Evolutionary conservation across 2,113 vertebrate genomes (phyloP).

Genomic region (Globicephala melas): DNA sequence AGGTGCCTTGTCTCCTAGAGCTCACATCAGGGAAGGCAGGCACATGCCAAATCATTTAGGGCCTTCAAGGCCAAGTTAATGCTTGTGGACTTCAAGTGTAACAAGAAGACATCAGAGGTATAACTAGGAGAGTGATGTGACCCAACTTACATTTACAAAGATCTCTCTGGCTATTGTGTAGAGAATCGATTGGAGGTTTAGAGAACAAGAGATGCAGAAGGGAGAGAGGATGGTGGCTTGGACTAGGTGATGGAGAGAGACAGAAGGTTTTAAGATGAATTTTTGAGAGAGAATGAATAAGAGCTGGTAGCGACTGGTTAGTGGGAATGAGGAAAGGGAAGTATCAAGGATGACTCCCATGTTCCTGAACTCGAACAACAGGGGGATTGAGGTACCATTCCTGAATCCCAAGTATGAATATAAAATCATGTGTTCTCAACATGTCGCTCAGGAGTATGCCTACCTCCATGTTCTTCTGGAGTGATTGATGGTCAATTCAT

Average conservation of each 20-base stretch:
- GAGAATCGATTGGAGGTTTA: neutral
- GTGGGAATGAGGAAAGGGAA: neutral
- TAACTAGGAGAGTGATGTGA: neutral
- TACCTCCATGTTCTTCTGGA: neutral
- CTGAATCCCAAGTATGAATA: neutral
- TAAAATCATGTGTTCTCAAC: neutral
- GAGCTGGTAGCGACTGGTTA: neutral
- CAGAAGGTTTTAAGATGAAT: neutral
- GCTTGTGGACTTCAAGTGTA: neutral
- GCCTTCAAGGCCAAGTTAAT: neutral
- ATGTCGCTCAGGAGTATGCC: neutral
- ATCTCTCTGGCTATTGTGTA: neutral
- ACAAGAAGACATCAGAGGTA: neutral
- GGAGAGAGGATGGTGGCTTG: neutral
- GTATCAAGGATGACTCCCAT: neutral
- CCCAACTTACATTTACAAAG: neutral
- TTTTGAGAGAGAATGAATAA: neutral
- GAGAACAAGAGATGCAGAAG: neutral
- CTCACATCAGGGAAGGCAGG: neutral
- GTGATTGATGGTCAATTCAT: neutral
- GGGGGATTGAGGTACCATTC: neutral
- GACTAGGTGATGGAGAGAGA: neutral
- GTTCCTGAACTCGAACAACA: neutral
- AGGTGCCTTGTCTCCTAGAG: neutral
- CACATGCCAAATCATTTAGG: neutral